Evolutionary conservation across 2,888 invertebrate species (phyloP).

Genomic region (Tortricodes alternella): DNA sequence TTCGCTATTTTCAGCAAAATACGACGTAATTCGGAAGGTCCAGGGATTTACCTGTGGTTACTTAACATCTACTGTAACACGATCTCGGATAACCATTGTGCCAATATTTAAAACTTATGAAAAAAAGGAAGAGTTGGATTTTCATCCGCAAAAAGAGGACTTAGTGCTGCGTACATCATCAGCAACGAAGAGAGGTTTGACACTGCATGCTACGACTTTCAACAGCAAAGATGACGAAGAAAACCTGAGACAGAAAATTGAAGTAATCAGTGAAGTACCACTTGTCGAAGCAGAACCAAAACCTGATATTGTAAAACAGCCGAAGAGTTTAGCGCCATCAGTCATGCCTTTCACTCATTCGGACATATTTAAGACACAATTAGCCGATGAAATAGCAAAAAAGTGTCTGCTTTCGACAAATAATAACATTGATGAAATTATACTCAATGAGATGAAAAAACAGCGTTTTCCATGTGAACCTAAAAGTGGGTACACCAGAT

Average conservation of each 20-base stretch:
- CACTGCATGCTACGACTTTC: background rate
- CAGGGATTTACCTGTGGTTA: too few relatives aligned
- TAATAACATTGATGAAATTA: background rate
- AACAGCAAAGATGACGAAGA: background rate
- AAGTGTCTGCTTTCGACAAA: background rate
- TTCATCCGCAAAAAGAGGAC: too few relatives aligned
- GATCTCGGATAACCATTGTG: too few relatives aligned
- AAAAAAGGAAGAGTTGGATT: background rate
- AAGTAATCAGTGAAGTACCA: slow-evolving; percentile 4
- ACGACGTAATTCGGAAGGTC: background rate
- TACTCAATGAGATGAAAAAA: too few relatives aligned
- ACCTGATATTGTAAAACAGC: background rate
- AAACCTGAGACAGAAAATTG: background rate
- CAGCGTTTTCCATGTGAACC: too few relatives aligned
- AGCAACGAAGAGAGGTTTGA: background rate
- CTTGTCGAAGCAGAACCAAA: slow-evolving; percentile 1
- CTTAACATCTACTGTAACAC: background rate
- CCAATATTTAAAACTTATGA: too few relatives aligned
- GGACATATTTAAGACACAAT: background rate
- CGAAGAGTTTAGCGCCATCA: background rate
- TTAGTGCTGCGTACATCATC: background rate
- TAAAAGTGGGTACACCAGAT: too few relatives aligned
- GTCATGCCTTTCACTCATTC: background rate
- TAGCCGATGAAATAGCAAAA: background rate
- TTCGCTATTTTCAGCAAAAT: slow-evolving; percentile 14